Evolutionary conservation across 2,113 vertebrate genomes (phyloP), one percentile per base, ranked within the genome.

Genomic region (Centropus bengalensis): DNA sequence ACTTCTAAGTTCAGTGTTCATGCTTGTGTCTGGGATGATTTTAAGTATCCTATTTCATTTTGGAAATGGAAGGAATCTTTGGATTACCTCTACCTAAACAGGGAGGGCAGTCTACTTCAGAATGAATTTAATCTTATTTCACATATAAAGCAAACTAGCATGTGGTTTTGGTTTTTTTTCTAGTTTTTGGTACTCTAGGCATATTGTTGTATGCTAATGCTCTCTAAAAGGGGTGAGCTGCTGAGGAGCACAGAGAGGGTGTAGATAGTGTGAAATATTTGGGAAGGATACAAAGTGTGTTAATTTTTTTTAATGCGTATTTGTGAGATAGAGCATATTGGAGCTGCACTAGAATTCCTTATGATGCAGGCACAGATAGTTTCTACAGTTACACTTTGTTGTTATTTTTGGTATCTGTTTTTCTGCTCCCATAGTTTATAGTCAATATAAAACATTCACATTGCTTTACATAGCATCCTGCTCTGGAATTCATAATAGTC

Each of bases 61-160:
- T 87, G 78, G 68, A 96, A 91, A 86, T 92, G n/a, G 66, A 94
- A 97, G 24, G 68, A 95, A 91, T 96, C 81, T 95, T 93, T 76
- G 66, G 54, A 91, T 44, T 28, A 51, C 54, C 49, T 95, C 73
- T 95, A 77, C 69, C 81, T 97, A 69, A 89, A 56, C 51, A 58
- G 66, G 60, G 36, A 91, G 24, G 38, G 17, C 23, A 78, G 27
- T 68, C 70, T 66, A 12, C 78, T 96, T 91, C 42, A 91, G 44
- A 80, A 89, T 68, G 14, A 80, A 42, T 82, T 85, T 73, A 67
- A 77, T 22, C 44, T 80, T 68, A 13, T 64, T 88, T 88, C 79
- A 74, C 13, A 0, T 66, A 28, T 8, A 11, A 73, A 74, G 58
- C 27, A 82, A 84, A 77, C 12, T 38, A 71, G 18, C 8, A 44